Evolutionary conservation across 2,888 invertebrate species (phyloP).

Genomic region (Holacanthella duospinosa): DNA sequence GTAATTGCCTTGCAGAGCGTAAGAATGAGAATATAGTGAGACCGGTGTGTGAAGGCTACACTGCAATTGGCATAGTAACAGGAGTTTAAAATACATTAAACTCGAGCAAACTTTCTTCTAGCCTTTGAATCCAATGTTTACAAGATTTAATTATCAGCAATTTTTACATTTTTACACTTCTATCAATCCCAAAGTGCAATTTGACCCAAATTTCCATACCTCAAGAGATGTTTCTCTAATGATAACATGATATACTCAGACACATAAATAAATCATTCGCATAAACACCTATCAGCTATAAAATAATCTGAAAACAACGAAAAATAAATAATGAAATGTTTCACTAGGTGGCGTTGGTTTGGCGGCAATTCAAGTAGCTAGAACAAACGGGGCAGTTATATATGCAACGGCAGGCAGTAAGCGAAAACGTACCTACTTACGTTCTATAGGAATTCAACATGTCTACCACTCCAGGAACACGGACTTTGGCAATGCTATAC

Average conservation of each 20-base stretch:
- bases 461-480: constrained; percentile 27
- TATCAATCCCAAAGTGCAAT: too few relatives aligned
- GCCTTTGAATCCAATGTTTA: neutral
- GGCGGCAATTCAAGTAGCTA: constrained; percentile 20
- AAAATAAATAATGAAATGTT: too few relatives aligned
- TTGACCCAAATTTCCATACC: too few relatives aligned
- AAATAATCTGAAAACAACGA: too few relatives aligned
- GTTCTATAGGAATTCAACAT: constrained; percentile 18
- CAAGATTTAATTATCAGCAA: constrained; percentile 17
- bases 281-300: too few relatives aligned
- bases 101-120: too few relatives aligned
- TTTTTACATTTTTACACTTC: too few relatives aligned
- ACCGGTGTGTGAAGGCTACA: constrained; percentile 8
- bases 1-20: too few relatives aligned
- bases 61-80: constrained; percentile 15
- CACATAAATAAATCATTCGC: too few relatives aligned
- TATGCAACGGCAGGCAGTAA: constrained; percentile 24
- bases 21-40: constrained; percentile 6
- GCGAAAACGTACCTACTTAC: constrained; percentile 19
- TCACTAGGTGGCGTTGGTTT: constrained; percentile 25
- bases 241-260: too few relatives aligned
- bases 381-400: constrained; percentile 14
- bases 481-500: constrained; percentile 18
- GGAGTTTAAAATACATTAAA: too few relatives aligned
- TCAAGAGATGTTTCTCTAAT: too few relatives aligned